Evolutionary conservation across 2,113 vertebrate genomes (phyloP).

Genomic region (Lepisosteus oculatus): DNA sequence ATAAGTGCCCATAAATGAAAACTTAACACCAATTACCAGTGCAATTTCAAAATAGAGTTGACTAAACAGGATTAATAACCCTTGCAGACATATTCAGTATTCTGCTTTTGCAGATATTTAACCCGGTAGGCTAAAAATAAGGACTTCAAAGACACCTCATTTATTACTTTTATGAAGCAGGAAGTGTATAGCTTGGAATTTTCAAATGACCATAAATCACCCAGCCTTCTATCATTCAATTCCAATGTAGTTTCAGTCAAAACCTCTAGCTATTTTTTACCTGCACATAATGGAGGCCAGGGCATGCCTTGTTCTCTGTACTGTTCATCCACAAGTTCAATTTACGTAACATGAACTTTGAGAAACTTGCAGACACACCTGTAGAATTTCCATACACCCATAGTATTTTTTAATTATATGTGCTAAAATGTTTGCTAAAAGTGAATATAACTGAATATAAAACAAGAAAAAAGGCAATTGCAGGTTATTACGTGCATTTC

Average conservation of each 20-base stretch:
- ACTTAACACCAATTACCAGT: no score
- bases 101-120: no score
- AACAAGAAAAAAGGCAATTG: slow-evolving; percentile 9
- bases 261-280: slow-evolving; percentile 66
- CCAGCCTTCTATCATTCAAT: slow-evolving; percentile 67
- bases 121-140: no score
- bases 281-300: slow-evolving; percentile 65
- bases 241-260: slow-evolving; percentile 72
- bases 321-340: slow-evolving; percentile 72
- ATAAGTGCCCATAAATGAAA: no score
- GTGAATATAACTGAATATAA: neutral
- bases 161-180: slow-evolving; percentile 58
- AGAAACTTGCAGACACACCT: slow-evolving; percentile 6
- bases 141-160: slow-evolving; percentile 58
- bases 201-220: slow-evolving; percentile 64
- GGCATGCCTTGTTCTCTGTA: slow-evolving; percentile 66
- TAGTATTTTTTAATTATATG: no score
- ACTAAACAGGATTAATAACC: no score
- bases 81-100: no score
- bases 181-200: slow-evolving; percentile 57
- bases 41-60: no score
- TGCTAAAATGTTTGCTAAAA: no score
- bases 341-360: slow-evolving; percentile 66
- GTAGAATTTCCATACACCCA: no score
- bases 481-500: slow-evolving; percentile 24